phyloP scores from a whole-genome alignment of 2,797 vertebrate species.

The Crotalus adamanteus region DNA sequence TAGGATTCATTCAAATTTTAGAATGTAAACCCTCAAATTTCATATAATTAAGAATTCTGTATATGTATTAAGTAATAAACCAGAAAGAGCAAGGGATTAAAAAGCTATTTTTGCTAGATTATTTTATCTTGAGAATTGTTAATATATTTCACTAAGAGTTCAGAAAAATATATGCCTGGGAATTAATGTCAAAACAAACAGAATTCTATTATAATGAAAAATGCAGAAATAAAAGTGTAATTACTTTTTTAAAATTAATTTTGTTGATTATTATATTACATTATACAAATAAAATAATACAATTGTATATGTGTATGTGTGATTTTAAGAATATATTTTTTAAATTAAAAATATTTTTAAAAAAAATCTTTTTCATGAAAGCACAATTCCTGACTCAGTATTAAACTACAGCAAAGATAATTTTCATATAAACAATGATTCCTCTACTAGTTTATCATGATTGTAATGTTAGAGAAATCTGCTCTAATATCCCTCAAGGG shows the following conservation, averaged over 20 bases:
- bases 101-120: background rate
- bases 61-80: background rate
- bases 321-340: background rate
- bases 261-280: background rate
- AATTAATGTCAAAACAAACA: background rate
- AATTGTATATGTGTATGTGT: background rate
- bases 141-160: background rate
- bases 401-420: background rate
- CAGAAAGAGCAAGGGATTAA: background rate
- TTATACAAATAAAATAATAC: background rate
- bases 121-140: background rate
- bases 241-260: background rate
- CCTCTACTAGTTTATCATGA: background rate
- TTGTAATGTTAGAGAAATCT: background rate
- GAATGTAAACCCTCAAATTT: background rate
- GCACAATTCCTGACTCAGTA: background rate
- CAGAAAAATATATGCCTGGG: background rate
- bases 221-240: background rate
- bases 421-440: background rate
- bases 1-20: background rate
- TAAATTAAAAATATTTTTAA: background rate
- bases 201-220: background rate
- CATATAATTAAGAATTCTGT: background rate
- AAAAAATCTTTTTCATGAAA: background rate
- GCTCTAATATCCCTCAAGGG: background rate